phyloP scores from a whole-genome alignment of 2,888 invertebrate genomes.

The Habroteleia sp. region DNA sequence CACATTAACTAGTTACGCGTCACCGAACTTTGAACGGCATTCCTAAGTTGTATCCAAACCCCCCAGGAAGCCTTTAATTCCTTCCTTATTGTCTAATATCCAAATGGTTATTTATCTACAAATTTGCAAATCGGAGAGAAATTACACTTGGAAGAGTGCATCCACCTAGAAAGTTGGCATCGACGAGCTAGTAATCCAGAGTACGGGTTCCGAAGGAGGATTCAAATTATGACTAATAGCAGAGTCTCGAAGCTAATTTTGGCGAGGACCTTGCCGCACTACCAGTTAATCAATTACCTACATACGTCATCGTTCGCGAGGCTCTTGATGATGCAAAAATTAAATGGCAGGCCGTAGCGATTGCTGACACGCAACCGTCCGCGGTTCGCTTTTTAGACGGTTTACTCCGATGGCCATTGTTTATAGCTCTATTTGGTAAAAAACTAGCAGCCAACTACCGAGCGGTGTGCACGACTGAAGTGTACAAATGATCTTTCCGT shows the following conservation, averaged over 20 bases:
- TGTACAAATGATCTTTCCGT: slow-evolving; percentile 35
- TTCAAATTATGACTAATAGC: no score
- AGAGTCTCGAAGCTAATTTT: slow-evolving; percentile 4
- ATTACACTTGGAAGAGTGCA: neutral
- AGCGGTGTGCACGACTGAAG: slow-evolving; percentile 9
- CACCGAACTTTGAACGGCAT: neutral
- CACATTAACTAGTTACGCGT: slow-evolving; percentile 45
- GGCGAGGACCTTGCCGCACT: slow-evolving; percentile 5
- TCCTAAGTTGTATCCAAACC: no score
- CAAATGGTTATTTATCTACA: neutral
- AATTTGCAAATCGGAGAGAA: neutral
- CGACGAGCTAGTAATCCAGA: slow-evolving; percentile 27
- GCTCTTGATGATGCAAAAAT: slow-evolving; percentile 18
- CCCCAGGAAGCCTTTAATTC: neutral
- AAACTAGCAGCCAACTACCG: slow-evolving; percentile 23
- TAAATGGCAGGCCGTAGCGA: neutral
- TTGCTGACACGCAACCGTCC: slow-evolving; percentile 14
- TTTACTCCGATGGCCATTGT: neutral
- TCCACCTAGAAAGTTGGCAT: slow-evolving; percentile 7
- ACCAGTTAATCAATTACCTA: slow-evolving; percentile 33
- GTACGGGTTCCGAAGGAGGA: slow-evolving; percentile 16
- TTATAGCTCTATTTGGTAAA: slow-evolving; percentile 12
- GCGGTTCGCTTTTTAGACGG: no score
- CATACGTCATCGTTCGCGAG: neutral
- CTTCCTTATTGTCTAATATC: neutral